Percentiles rank a stretch among this genome's conserved stretches.
These are phyloP conservation scores for Grus americana DNA, from an alignment of 2,113 vertebrate genomes.

Conservation along the genomic window DNA sequence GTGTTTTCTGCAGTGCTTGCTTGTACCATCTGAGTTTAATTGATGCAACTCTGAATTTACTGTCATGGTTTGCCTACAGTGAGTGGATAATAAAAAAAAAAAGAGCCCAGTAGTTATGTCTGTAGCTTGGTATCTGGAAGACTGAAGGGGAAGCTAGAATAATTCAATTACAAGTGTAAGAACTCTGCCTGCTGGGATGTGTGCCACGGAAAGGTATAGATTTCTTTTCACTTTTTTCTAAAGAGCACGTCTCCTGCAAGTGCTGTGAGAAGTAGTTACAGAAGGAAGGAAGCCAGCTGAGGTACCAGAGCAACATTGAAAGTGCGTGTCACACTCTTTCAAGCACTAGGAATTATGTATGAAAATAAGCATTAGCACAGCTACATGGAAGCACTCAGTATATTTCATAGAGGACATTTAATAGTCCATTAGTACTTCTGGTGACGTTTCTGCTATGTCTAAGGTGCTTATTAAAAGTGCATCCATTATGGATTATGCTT, in stretches of 20 bases:
- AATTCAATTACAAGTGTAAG: not conserved
- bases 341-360: not conserved
- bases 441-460: not conserved
- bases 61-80: not conserved
- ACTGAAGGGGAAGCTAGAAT: not conserved
- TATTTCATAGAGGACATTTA: not conserved
- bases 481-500: constrained; percentile 2
- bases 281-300: not conserved
- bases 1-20: not conserved
- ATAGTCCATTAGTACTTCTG: not conserved
- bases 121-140: not conserved
- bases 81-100: not conserved
- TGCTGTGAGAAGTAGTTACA: not conserved
- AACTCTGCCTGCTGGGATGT: not conserved
- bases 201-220: not conserved
- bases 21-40: not conserved
- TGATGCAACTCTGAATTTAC: not conserved
- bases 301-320: not conserved
- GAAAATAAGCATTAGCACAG: not conserved
- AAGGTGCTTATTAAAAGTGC: not conserved
- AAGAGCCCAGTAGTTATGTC: not conserved
- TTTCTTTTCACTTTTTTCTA: not conserved
- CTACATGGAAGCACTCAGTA: not conserved
- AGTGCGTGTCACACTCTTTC: not conserved
- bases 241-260: not conserved